Base-by-base conservation (phyloP, 1,140 invertebrate species). In the Diorhabda sublineata region DNA sequence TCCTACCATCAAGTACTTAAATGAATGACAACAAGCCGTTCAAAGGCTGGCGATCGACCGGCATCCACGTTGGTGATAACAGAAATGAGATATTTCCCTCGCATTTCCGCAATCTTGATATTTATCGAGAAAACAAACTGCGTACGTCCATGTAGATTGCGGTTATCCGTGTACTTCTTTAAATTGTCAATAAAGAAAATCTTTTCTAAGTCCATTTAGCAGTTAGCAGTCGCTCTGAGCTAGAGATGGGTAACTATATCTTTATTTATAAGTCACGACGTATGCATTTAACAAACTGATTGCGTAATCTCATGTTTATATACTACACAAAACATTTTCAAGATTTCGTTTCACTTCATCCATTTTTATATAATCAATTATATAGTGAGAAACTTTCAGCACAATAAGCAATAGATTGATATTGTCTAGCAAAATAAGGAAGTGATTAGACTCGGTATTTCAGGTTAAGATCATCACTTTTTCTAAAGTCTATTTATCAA, bases 241-340 rank as follows among this genome's bases (percentile, higher is more conserved):
- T 59, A 43, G 58, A 73, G 74, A 75, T 75, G 73, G 67, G 72
- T 75, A 75, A 75, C 74, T 75, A 74, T 75, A 73, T 72, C 74
- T 75, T 75, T 75, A 73, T 75, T 75, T 75, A 75, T 75, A 71
- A 73, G 67, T 73, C 71, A 73, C 71, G 71, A 69, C 42, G 57
- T 57, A 52, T 52, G 69, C 64, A 72, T 73, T 43, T 69, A 67
- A 64, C 65, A 66, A 66, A 52, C 65, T 45, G 71, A 70, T 73
- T 73, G 66, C 71, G 69, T 59, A 73, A 70, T 72, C 52, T 72
- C 68, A 26, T 5, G 42, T 42, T 65, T 57, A 58, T 65, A 65
- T 58, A 65, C 47, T 26, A 45, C 62, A 69, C 43, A 63, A 41
- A 44, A 26, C 26, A 26, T 26, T 26, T 26, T 26, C 26, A 26